A percentile compares a stretch with the other conserved stretches of the same genome.
Evolutionary conservation across 2,113 vertebrate genomes (phyloP).

Genomic region (Haemorhous mexicanus): DNA sequence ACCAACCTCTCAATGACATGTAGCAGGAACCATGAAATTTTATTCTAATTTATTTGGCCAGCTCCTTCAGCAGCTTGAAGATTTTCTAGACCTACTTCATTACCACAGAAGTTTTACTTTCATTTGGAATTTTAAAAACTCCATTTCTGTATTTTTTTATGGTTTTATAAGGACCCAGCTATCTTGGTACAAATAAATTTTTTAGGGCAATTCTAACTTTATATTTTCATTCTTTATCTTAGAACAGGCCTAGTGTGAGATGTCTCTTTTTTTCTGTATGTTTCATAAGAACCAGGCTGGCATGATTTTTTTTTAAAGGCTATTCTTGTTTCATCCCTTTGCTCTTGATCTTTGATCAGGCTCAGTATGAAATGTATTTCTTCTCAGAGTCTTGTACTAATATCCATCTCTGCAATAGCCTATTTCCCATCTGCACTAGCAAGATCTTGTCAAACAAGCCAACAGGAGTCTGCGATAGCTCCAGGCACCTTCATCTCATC

Average conservation of each 20-base stretch:
- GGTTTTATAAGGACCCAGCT: neutral
- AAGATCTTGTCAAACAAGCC: constrained; percentile 12
- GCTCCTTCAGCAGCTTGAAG: neutral
- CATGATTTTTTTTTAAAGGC: neutral
- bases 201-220: neutral
- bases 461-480: neutral
- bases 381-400: neutral
- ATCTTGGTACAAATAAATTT: neutral
- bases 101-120: neutral
- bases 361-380: neutral
- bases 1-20: neutral
- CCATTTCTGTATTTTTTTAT: neutral
- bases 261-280: neutral
- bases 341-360: neutral
- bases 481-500: neutral
- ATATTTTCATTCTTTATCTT: neutral
- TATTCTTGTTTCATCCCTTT: neutral
- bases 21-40: neutral
- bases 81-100: neutral
- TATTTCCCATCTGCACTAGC: neutral
- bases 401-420: neutral
- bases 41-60: neutral
- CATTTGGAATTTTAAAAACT: neutral
- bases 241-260: neutral
- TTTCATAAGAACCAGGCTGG: neutral